Evolutionary conservation across 2,797 vertebrate genomes (phyloP).

Genomic region (Arrhamphus sclerolepis): DNA sequence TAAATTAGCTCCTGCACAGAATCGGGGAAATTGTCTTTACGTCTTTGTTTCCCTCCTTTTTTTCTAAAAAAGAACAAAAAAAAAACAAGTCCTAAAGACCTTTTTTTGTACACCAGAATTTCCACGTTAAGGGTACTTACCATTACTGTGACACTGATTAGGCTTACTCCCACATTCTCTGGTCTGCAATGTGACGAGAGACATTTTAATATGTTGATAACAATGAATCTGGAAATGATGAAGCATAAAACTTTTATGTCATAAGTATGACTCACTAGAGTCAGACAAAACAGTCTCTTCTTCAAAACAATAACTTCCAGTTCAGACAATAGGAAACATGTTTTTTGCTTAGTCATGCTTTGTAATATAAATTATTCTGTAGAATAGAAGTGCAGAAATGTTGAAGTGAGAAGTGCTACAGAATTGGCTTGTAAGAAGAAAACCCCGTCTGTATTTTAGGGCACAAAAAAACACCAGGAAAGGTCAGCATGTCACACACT

Average conservation of each 20-base stretch:
- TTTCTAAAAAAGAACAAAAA: too few species aligned
- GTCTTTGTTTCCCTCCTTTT: too few species aligned
- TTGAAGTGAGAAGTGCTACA: slow-evolving; percentile 20
- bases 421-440: slow-evolving; percentile 18
- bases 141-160: slow-evolving; percentile 5
- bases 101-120: slow-evolving; percentile 6
- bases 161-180: slow-evolving; percentile 30
- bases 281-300: background rate
- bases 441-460: slow-evolving; percentile 34
- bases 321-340: slow-evolving; percentile 16
- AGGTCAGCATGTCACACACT: slow-evolving; percentile 38
- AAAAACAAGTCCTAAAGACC: background rate
- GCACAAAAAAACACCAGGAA: slow-evolving; percentile 45
- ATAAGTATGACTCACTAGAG: slow-evolving; percentile 46
- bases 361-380: background rate
- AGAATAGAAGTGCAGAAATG: background rate
- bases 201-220: slow-evolving; percentile 28
- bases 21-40: background rate
- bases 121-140: slow-evolving; percentile 13
- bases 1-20: background rate
- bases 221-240: slow-evolving; percentile 39
- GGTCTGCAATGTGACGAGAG: slow-evolving; percentile 1
- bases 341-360: slow-evolving; percentile 37
- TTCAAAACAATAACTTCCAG: slow-evolving; percentile 27
- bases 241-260: background rate